These are phyloP conservation scores for Anniella stebbinsi DNA, from an alignment of 2,797 vertebrate species.

Conservation along the genomic window DNA sequence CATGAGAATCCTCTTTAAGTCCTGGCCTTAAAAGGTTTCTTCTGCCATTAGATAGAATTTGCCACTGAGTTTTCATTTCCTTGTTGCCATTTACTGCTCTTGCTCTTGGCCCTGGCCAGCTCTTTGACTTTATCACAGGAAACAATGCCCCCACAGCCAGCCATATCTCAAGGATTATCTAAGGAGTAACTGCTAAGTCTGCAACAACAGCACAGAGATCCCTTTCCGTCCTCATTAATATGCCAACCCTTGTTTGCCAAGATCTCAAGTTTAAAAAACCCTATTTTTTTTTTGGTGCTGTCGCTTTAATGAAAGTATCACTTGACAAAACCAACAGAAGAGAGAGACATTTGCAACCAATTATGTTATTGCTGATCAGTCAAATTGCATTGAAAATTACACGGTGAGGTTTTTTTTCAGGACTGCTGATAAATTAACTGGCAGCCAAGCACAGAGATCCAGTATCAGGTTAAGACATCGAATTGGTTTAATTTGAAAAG, in stretches of 20 bases:
- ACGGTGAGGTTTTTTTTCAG: conserved; percentile 74
- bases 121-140: conserved; percentile 41
- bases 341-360: conserved; percentile 82
- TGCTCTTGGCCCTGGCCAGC: not conserved
- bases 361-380: conserved; percentile 82
- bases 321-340: conserved; percentile 75
- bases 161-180: conserved; percentile 7
- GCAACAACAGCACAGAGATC: not conserved
- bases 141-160: not conserved
- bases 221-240: conserved; percentile 17
- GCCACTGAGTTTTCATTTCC: conserved; percentile 18
- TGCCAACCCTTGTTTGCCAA: conserved; percentile 44
- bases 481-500: conserved; percentile 51
- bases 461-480: conserved; percentile 74
- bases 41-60: conserved; percentile 23
- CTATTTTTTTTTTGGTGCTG: conserved; percentile 67
- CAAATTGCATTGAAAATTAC: conserved; percentile 78
- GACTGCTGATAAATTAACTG: conserved; percentile 75
- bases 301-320: conserved; percentile 78
- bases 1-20: not conserved
- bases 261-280: conserved; percentile 37
- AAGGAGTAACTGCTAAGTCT: conserved; percentile 28
- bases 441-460: conserved; percentile 55
- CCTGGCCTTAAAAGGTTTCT: conserved; percentile 29
- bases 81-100: conserved; percentile 2